Evolutionary conservation across 2,797 vertebrate genomes (phyloP).

Genomic region (Macropus fuliginosus): DNA sequence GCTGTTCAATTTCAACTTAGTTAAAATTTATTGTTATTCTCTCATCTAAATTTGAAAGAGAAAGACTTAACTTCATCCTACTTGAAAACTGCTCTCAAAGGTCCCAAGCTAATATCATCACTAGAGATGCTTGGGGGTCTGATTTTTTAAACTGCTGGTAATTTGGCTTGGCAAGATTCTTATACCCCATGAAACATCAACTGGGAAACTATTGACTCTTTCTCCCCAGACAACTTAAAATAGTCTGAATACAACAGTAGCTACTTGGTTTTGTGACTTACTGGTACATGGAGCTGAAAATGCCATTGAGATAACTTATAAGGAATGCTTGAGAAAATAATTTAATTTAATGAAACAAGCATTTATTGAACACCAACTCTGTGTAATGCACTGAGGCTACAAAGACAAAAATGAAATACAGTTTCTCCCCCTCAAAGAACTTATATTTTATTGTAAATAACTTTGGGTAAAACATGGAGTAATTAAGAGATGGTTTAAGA

Average conservation of each 20-base stretch:
- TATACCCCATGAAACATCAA: not conserved
- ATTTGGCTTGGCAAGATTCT: slow-evolving; percentile 28
- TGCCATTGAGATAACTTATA: slow-evolving; percentile 6
- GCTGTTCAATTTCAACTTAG: not conserved
- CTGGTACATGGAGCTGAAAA: slow-evolving; percentile 26
- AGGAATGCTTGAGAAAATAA: slow-evolving; percentile 59
- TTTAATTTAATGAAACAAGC: slow-evolving; percentile 4
- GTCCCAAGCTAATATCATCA: not conserved
- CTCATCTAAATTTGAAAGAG: not conserved
- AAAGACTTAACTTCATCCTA: not conserved
- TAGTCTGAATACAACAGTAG: not conserved
- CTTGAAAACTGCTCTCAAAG: not conserved
- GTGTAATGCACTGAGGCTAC: not conserved
- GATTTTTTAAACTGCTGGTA: slow-evolving; percentile 39
- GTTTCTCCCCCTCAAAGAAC: not conserved
- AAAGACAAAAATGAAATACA: not conserved
- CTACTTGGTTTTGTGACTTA: slow-evolving; percentile 19
- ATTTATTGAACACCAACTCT: not conserved
- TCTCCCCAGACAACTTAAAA: not conserved
- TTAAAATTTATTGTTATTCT: not conserved
- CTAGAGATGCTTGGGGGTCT: not conserved
- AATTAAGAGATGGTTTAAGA: slow-evolving; percentile 47
- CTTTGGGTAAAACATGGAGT: not conserved
- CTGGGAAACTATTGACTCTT: slow-evolving; percentile 9
- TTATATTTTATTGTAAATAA: slow-evolving; percentile 11